Evolutionary conservation across 2,888 invertebrate genomes (phyloP).

Genomic region (Phortica magna): DNA sequence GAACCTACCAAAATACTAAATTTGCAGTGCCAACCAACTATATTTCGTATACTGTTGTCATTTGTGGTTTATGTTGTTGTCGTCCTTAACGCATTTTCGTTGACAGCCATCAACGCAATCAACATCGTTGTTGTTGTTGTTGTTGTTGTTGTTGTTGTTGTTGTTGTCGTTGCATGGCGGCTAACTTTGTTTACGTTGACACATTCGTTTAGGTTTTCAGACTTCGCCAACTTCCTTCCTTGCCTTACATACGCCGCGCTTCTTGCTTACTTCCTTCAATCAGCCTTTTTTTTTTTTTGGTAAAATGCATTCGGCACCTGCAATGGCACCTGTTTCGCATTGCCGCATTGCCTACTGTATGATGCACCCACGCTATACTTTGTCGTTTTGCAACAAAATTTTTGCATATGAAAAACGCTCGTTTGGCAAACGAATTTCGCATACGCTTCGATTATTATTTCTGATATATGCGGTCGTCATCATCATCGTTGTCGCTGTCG

Average conservation of each 20-base stretch:
- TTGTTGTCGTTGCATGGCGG: slow-evolving; percentile 5
- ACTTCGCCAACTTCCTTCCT: background rate
- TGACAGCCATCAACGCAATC: slow-evolving; percentile 53
- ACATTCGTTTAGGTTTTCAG: slow-evolving; percentile 25
- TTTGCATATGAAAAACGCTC: slow-evolving; percentile 22
- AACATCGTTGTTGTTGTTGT: background rate
- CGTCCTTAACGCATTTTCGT: slow-evolving; percentile 57
- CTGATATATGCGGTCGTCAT: slow-evolving; percentile 18
- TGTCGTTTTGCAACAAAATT: background rate
- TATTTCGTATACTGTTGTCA: background rate
- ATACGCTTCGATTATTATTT: slow-evolving; percentile 34
- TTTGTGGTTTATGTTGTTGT: background rate
- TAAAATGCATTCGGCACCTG: too few species aligned
- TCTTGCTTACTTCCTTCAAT: background rate
- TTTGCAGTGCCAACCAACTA: background rate
- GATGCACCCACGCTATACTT: background rate
- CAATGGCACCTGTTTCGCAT: too few species aligned
- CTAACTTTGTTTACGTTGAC: slow-evolving; percentile 36
- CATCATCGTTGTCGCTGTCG: background rate
- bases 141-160: background rate
- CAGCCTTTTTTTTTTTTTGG: too few species aligned
- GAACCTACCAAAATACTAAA: background rate
- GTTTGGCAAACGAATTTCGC: slow-evolving; percentile 24
- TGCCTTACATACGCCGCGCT: too few species aligned
- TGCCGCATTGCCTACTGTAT: background rate